These are phyloP conservation scores for Polypedilum vanderplanki DNA, from an alignment of 1,140 invertebrate genomes.

Conservation along the genomic window DNA sequence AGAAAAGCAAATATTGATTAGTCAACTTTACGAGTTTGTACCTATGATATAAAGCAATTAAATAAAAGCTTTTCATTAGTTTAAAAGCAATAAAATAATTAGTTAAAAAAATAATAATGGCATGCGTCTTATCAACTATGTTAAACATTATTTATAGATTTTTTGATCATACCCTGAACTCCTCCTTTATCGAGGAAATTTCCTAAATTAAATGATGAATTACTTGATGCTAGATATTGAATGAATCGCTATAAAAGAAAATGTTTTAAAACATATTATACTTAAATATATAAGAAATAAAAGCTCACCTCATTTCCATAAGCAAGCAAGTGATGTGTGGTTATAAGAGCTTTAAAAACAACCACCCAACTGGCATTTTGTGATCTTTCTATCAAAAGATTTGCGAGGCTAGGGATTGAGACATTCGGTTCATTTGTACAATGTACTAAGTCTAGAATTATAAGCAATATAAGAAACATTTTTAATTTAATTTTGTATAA, in stretches of 20 bases:
- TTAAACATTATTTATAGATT: no score
- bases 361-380: conserved; percentile 98
- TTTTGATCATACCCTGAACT: conserved; percentile 69
- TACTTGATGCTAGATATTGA: conserved; percentile 98
- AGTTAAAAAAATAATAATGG: no score
- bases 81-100: no score
- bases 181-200: conserved; percentile 96
- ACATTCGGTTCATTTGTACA: conserved; percentile 99
- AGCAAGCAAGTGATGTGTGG: conserved; percentile 97
- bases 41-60: no score
- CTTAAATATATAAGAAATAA: neutral
- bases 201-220: conserved; percentile 96
- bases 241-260: conserved; percentile 87
- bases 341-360: conserved; percentile 96
- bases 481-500: no score
- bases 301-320: conserved; percentile 95
- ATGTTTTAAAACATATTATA: conserved; percentile 29
- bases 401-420: conserved; percentile 97
- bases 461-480: no score
- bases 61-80: no score
- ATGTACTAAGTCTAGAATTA: conserved; percentile 94
- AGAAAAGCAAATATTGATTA: conserved; percentile 32
- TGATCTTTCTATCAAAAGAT: conserved; percentile 94
- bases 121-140: no score
- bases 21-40: no score